phyloP scores from a whole-genome alignment of 1,140 invertebrate species.

The Aleiodes sp. region DNA sequence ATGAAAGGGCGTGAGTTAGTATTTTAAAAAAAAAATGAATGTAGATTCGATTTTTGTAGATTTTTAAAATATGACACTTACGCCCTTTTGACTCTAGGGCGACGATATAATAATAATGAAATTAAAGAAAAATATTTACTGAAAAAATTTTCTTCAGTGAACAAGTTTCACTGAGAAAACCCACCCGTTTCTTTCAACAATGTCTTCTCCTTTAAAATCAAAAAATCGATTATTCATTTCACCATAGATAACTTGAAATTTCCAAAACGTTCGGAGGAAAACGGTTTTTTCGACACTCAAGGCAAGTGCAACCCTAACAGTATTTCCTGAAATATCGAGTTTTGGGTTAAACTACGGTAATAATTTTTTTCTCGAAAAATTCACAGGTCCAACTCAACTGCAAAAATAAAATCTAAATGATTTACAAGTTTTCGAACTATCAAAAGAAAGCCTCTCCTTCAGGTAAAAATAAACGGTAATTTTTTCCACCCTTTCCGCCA shows the following conservation, averaged over 20 bases:
- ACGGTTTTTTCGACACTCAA: not conserved
- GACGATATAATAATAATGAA: too few species aligned
- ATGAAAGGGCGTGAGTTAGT: too few species aligned
- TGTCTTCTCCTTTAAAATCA: not conserved
- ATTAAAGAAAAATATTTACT: too few species aligned
- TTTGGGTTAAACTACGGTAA: slow-evolving; percentile 45
- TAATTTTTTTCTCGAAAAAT: slow-evolving; percentile 26
- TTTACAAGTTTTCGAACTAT: slow-evolving; percentile 44
- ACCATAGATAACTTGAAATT: not conserved
- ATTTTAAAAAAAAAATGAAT: too few species aligned
- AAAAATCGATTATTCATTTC: too few species aligned
- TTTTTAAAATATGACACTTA: too few species aligned
- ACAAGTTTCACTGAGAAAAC: too few species aligned
- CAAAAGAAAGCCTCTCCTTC: not conserved
- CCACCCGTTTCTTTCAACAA: not conserved
- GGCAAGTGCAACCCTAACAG: not conserved
- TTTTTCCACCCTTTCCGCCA: slow-evolving; percentile 23
- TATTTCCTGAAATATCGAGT: slow-evolving; percentile 33
- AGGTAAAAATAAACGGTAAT: not conserved
- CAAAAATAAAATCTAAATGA: slow-evolving; percentile 19
- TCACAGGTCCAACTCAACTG: slow-evolving; percentile 9
- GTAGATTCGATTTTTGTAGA: too few species aligned
- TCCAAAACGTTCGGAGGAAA: not conserved
- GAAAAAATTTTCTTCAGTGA: too few species aligned
- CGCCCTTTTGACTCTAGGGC: too few species aligned